Conservation (phyloP, 1,140 invertebrate genomes). For the Saccostrea echinata region DNA sequence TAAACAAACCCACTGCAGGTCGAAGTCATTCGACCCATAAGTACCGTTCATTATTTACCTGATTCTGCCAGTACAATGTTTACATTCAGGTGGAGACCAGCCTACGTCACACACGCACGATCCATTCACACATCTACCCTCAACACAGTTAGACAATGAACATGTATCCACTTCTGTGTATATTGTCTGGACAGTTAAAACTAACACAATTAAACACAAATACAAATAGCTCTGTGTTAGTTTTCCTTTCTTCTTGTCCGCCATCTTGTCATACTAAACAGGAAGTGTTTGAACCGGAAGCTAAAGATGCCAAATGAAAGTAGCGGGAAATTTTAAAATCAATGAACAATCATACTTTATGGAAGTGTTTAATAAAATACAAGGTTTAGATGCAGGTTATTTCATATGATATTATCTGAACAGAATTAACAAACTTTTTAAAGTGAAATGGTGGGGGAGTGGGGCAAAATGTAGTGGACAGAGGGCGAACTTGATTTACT, state of each 20-base stretch:
- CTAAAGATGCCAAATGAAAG: not conserved
- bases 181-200: slow-evolving; percentile 2
- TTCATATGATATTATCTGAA: no score
- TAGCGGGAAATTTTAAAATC: not conserved
- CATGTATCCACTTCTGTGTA: slow-evolving; percentile 1
- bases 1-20: not conserved
- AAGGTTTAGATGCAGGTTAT: no score
- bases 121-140: slow-evolving; percentile 90
- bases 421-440: no score
- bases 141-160: slow-evolving; percentile 81
- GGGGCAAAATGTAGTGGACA: no score
- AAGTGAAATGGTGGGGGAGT: no score
- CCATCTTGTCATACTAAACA: slow-evolving; percentile 23
- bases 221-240: not conserved
- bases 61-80: slow-evolving; percentile 94
- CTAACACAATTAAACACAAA: not conserved
- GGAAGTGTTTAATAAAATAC: no score
- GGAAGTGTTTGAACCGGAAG: not conserved
- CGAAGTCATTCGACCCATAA: not conserved
- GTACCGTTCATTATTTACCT: slow-evolving; percentile 84
- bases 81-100: slow-evolving; percentile 92
- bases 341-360: no score
- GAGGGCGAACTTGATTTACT: no score
- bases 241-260: slow-evolving; percentile 21
- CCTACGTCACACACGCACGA: slow-evolving; percentile 93